Evolutionary conservation across 2,113 vertebrate species (phyloP), one percentile per base, ranked within the genome.

Genomic region (Meles meles): DNA sequence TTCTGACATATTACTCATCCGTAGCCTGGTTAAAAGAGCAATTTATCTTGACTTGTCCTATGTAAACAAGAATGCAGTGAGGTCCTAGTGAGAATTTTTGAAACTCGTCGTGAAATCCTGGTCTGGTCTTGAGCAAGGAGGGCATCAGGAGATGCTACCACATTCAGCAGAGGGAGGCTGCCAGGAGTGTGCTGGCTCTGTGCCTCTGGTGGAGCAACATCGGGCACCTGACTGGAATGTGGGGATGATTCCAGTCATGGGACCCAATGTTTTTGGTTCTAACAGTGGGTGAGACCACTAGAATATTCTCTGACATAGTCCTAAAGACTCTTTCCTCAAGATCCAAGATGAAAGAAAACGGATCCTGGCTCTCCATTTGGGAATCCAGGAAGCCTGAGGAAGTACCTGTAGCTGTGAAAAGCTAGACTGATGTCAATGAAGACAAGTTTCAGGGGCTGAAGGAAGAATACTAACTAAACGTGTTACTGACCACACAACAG

Each of bases 111-210:
- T 37, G 31, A 92, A 42, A 47, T 12, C 4, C 9, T 15, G 29
- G 42, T 63, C 42, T 59, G 27, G 11, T 80, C 31, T 67, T 84
- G 23, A 92, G 39, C 27, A 44, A 77, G 71, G 34, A 74, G 7
- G 15, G 13, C 10, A 6, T 63, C 1, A 52, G 69, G 5, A 77
- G 42, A 87, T 10, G 15, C 7, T 6, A 13, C 23, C 14, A 59
- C 9, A 21, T 52, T 21, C 14, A 69, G 4, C 49, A 89, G 57
- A 72, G n/a, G 61, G 89, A n/a, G 1, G 17, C 15, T 31, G 34
- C 6, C 13, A 1, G 31, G 31, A 42, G 17, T 6, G 3, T n/a
- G 20, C 6, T 10, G 61, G 3, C 2, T 21, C 0, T 77, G n/a
- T 44, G 23, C 4, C 20, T 55, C 25, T 31, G 71, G 1, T n/a